These are phyloP conservation scores for Cygnus olor DNA, from an alignment of 2,797 vertebrate species.

Conservation along the genomic window DNA sequence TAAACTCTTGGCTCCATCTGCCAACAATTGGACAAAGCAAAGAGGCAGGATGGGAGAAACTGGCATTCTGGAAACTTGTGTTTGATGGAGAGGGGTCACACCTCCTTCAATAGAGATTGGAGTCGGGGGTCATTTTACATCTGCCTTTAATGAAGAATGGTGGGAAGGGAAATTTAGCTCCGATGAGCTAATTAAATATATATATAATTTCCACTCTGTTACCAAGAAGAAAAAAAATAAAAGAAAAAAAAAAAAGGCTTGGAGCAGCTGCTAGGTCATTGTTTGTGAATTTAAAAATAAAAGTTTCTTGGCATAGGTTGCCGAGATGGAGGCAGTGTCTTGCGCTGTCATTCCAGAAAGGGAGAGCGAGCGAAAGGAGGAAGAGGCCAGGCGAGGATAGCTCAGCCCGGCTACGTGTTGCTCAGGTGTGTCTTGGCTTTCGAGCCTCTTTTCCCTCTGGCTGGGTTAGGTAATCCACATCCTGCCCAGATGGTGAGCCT, in stretches of 20 bases:
- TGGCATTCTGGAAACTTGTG: conserved; percentile 55
- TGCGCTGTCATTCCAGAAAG: not conserved
- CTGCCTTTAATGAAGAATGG: conserved; percentile 63
- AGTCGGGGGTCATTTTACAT: conserved; percentile 69
- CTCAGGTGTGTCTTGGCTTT: conserved; percentile 63
- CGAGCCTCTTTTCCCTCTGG: conserved; percentile 29
- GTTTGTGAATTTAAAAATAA: conserved; percentile 81
- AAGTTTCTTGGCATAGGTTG: conserved; percentile 70
- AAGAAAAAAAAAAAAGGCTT: not conserved
- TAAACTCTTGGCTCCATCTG: conserved; percentile 57
- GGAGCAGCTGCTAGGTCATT: conserved; percentile 74
- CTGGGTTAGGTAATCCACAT: conserved; percentile 47
- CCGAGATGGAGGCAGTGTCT: conserved; percentile 53
- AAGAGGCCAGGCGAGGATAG: conserved; percentile 18
- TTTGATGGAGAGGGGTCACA: conserved; percentile 49
- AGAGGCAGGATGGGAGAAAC: conserved; percentile 64
- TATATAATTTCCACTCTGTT: conserved; percentile 69
- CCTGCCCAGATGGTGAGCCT: not conserved
- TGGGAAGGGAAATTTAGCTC: conserved; percentile 71
- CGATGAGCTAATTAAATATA: conserved; percentile 75
- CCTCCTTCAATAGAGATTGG: conserved; percentile 56
- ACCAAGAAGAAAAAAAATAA: not conserved
- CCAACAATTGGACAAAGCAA: conserved; percentile 67
- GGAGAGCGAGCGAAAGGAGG: not conserved
- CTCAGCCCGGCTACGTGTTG: conserved; percentile 11